phyloP scores from a whole-genome alignment of 2,113 vertebrate species.

The Choloepus hoffmanni region DNA sequence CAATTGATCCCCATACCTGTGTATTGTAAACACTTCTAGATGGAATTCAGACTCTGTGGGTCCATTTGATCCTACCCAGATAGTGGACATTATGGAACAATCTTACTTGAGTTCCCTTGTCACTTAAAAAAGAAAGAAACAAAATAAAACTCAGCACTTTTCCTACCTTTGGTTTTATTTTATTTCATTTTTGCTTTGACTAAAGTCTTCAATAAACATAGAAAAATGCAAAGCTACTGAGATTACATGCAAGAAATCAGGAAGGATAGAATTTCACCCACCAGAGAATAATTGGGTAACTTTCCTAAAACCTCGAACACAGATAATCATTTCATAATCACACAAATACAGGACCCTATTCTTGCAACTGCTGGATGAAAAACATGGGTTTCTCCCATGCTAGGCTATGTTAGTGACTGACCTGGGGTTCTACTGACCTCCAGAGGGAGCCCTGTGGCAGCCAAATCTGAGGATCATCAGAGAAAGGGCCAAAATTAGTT shows the following conservation, averaged over 20 bases:
- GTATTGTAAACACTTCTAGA: neutral
- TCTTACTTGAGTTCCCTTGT: neutral
- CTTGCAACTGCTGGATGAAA: neutral
- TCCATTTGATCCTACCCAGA: neutral
- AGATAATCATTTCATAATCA: neutral
- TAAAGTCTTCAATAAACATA: neutral
- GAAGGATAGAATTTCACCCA: neutral
- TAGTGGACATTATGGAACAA: neutral
- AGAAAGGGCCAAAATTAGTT: neutral
- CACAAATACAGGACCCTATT: neutral
- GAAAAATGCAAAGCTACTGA: neutral
- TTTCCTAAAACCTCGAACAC: neutral
- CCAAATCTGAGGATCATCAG: neutral
- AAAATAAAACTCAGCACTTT: neutral
- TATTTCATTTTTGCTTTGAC: slow-evolving; percentile 17
- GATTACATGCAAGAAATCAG: neutral
- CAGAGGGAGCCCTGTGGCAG: slow-evolving; percentile 41
- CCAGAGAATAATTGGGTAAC: neutral
- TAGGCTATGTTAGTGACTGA: neutral
- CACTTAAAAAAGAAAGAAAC: slow-evolving; percentile 44
- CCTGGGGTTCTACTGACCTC: slow-evolving; percentile 40
- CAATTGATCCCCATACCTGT: neutral
- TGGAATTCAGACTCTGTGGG: neutral
- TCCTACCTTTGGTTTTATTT: slow-evolving; percentile 31
- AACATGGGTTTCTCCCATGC: neutral